Conservation (phyloP, 2,113 vertebrate species). For the Trogon surrucura region DNA sequence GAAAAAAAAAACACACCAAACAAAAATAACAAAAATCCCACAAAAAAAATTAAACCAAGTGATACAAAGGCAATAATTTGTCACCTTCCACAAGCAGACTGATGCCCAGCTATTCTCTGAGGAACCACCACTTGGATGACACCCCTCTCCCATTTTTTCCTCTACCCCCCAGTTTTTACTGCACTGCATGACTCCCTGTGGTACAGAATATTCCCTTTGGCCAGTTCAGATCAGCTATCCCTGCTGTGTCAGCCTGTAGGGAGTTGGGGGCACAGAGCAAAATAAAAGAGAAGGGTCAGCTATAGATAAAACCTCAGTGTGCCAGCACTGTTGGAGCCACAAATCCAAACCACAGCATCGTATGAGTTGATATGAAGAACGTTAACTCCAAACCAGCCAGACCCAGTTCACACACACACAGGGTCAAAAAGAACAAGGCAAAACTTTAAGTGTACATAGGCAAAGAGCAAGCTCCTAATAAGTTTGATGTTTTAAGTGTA, state of each 20-base stretch:
- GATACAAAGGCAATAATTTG: not conserved
- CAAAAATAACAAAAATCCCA: no score
- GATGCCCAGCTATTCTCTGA: no score
- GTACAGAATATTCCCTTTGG: not conserved
- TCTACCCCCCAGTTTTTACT: not conserved
- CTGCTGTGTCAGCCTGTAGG: not conserved
- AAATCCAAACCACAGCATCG: not conserved
- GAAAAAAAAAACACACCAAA: not conserved
- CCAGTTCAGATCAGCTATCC: not conserved
- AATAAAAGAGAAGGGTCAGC: not conserved
- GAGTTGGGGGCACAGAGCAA: not conserved
- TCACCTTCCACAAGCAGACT: no score
- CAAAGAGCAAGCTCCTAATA: not conserved
- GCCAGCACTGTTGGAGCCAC: not conserved
- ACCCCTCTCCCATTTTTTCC: not conserved
- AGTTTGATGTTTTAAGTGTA: not conserved
- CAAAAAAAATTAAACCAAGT: not conserved
- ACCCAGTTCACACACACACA: not conserved
- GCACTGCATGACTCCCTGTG: not conserved
- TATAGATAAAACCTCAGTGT: not conserved
- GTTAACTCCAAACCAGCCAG: not conserved
- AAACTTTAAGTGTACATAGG: not conserved
- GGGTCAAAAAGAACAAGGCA: not conserved
- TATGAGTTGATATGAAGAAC: accelerated
- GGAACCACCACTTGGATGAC: not conserved